Evolutionary conservation across 2,888 invertebrate genomes (phyloP).

Genomic region (Tachina grossa): DNA sequence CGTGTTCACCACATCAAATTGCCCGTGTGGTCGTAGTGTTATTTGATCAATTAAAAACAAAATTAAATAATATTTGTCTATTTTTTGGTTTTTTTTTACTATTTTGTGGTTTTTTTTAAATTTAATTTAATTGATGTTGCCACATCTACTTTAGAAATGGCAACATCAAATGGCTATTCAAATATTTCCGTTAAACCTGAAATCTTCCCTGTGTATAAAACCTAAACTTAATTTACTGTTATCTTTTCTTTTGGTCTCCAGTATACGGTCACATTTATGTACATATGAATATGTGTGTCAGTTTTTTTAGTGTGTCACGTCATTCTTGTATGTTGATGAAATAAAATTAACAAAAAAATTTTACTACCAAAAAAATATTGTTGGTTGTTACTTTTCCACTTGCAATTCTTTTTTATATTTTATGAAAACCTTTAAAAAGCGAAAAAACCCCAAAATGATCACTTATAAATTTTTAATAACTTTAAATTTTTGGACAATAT

Average conservation of each 20-base stretch:
- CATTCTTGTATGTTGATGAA: conserved; percentile 37
- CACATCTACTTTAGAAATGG: too few relatives aligned
- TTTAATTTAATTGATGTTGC: too few relatives aligned
- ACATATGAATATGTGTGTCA: conserved; percentile 56
- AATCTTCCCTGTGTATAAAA: conserved; percentile 4
- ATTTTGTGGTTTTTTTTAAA: too few relatives aligned
- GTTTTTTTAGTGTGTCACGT: conserved; percentile 68
- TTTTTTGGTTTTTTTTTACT: too few relatives aligned
- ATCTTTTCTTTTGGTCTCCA: not conserved
- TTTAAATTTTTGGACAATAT: conserved; percentile 12
- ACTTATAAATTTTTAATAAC: conserved; percentile 29
- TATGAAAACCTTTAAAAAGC: conserved; percentile 39
- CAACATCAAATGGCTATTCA: too few relatives aligned
- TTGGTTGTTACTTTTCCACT: conserved; percentile 52
- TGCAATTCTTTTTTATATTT: conserved; percentile 64
- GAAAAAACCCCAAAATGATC: conserved; percentile 32
- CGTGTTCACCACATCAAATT: too few relatives aligned
- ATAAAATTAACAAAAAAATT: conserved; percentile 25
- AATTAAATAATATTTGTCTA: too few relatives aligned
- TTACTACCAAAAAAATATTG: not conserved
- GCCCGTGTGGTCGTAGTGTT: too few relatives aligned
- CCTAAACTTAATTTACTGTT: conserved; percentile 10
- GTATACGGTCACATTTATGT: not conserved
- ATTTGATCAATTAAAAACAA: too few relatives aligned
- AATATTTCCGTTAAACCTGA: not conserved